These are phyloP conservation scores for Cyrtorhinus lividipennis DNA, from an alignment of 1,140 invertebrate genomes.

Conservation along the genomic window DNA sequence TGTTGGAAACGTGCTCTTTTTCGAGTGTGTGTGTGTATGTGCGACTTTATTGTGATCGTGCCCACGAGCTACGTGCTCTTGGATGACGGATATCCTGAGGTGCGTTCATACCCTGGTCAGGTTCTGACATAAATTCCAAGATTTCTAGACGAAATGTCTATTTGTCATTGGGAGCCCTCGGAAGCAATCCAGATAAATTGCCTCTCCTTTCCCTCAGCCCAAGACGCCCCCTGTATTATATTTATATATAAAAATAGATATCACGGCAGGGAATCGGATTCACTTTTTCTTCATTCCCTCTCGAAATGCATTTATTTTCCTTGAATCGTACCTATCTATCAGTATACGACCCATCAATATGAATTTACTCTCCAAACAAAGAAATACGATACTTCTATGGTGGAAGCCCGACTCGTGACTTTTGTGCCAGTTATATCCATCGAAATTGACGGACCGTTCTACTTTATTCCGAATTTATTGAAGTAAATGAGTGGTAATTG, in stretches of 20 bases:
- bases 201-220: conserved; percentile 2
- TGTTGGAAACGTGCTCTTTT: not conserved
- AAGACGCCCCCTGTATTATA: conserved; percentile 1
- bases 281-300: not conserved
- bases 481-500: too few relatives aligned
- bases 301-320: too few relatives aligned
- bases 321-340: too few relatives aligned
- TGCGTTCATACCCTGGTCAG: conserved; percentile 20
- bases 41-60: not conserved
- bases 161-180: conserved; percentile 18
- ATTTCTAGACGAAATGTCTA: conserved; percentile 22
- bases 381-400: too few relatives aligned
- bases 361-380: too few relatives aligned
- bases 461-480: too few relatives aligned
- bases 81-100: conserved; percentile 16
- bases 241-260: conserved; percentile 14
- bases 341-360: too few relatives aligned
- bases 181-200: conserved; percentile 21
- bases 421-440: too few relatives aligned
- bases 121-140: conserved; percentile 21
- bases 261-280: not conserved
- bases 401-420: too few relatives aligned
- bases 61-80: not conserved
- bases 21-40: not conserved
- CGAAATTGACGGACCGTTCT: too few relatives aligned